These are phyloP conservation scores for Philereme vetulata DNA, from an alignment of 2,888 invertebrate species.

Conservation along the genomic window DNA sequence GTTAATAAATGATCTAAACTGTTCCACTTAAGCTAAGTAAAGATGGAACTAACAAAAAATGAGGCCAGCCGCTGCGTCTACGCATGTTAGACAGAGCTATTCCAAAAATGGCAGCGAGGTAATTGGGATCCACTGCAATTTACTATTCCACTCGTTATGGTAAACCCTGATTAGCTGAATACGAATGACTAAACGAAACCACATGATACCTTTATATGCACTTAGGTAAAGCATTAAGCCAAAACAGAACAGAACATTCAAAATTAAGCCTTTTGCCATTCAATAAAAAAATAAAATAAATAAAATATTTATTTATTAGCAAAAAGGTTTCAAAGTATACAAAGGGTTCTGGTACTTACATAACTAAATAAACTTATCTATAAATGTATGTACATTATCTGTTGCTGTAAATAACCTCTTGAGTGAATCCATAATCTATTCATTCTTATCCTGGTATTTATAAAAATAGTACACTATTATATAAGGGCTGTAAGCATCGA, in stretches of 20 bases:
- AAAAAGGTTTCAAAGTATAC: too few relatives aligned
- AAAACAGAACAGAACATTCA: neutral
- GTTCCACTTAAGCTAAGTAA: slow-evolving; percentile 13
- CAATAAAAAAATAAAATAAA: too few relatives aligned
- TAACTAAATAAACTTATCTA: too few relatives aligned
- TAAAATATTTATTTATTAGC: too few relatives aligned
- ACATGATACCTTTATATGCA: neutral
- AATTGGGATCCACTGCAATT: slow-evolving; percentile 30
- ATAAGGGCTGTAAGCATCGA: too few relatives aligned
- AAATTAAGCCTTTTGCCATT: too few relatives aligned
- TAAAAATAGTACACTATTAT: too few relatives aligned
- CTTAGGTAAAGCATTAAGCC: neutral
- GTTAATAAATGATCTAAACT: neutral
- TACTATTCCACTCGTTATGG: slow-evolving; percentile 12
- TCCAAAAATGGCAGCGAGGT: slow-evolving; percentile 28
- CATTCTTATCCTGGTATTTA: too few relatives aligned
- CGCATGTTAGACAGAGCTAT: slow-evolving; percentile 26
- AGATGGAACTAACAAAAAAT: slow-evolving; percentile 23
- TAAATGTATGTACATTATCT: too few relatives aligned
- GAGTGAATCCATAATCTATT: too few relatives aligned
- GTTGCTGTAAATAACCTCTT: too few relatives aligned
- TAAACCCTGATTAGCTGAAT: slow-evolving; percentile 3
- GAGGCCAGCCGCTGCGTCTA: slow-evolving; percentile 18
- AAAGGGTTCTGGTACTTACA: too few relatives aligned
- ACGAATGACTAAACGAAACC: neutral